Conservation (phyloP, 2,797 vertebrate genomes). For the Xiphorhynchus erythropygius region DNA sequence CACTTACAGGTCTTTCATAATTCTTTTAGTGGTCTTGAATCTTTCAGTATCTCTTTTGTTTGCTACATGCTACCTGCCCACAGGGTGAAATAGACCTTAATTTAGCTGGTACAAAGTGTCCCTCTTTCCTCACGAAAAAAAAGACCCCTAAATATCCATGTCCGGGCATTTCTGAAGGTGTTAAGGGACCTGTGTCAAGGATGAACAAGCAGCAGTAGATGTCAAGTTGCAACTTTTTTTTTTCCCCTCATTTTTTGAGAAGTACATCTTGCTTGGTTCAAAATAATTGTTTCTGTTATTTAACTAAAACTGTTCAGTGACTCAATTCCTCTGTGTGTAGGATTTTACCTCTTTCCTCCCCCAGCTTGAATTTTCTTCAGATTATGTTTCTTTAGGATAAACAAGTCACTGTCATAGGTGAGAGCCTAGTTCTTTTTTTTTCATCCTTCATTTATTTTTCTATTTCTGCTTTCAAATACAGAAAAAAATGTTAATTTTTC, state of each 20-base stretch:
- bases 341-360: neutral
- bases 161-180: neutral
- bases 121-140: neutral
- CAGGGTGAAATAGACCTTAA: constrained; percentile 22
- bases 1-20: neutral
- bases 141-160: neutral
- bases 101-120: neutral
- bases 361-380: neutral
- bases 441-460: neutral
- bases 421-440: neutral
- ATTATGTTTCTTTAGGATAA: neutral
- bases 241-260: neutral
- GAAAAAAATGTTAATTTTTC: neutral
- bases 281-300: neutral
- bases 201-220: neutral
- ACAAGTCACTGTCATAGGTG: neutral
- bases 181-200: neutral
- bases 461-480: neutral
- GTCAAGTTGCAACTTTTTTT: neutral
- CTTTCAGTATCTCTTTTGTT: constrained; percentile 12
- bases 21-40: constrained; percentile 1
- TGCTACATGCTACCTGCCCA: constrained; percentile 9
- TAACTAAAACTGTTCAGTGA: neutral
- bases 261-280: neutral
- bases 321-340: neutral